Evolutionary conservation across 2,797 vertebrate species (phyloP), one percentile per base, ranked within the genome.

Genomic region (Lateolabrax maculatus): DNA sequence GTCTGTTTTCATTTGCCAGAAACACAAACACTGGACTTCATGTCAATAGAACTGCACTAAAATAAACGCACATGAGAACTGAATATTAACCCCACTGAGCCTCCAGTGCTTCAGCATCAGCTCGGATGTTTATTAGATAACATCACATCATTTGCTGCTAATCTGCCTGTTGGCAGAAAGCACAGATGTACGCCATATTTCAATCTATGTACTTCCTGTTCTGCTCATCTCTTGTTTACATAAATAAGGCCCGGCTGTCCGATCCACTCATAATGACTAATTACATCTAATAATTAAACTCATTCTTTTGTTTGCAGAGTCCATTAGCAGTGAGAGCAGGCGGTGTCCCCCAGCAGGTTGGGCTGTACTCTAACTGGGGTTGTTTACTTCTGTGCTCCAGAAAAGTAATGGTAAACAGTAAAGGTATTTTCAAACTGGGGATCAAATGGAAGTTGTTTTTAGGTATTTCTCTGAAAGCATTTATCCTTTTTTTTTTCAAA

Each of bases 121-220:
- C 29, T 44, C 51, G 15, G 27, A 46, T 65, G 46, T 66, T 81
- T 27, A 49, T 82, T 72, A 77, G 52, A 78, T 71, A 29, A 61
- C 71, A 53, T 64, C 37, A 52, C 31, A 63, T 71, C 21, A 9
- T 66, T 64, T 41, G 58, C 49, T 65, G 58, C 19, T 74, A 27
- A 75, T 71, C 62, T 57, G 56, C 56, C 69, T 56, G 36, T 48
- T 44, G 43, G 84, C 69, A 16, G 13, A 41, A 68, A 48, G 23
- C 55, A 58, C 77, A 83, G 56, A 80, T 86, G 71, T 36, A 31
- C 31, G 16, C 16, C 77, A 69, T 55, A 61, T 78, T 87, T 72
- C 19, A 41, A n/a, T 51, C n/a, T 16, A 16, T 70, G 52, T 36
- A 61, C 66, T 79, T 84, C 70, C 64, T 67, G 44, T 71, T 67